Percentiles rank a stretch among this genome's conserved stretches.
Conservation (phyloP, 2,113 vertebrate species). For the Aythya baeri region DNA sequence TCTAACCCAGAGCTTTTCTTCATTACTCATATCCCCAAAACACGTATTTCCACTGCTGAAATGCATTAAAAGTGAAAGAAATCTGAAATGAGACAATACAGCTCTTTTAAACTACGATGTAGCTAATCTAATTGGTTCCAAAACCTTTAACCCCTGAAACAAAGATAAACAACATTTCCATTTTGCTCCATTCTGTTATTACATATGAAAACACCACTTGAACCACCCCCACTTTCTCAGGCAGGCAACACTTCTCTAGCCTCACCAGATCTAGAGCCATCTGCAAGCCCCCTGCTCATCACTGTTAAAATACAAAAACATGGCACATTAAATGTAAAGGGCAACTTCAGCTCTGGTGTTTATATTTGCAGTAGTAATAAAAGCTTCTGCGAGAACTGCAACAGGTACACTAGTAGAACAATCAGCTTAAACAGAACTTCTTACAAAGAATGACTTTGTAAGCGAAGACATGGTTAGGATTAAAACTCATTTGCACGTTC, state of each 20-base stretch:
- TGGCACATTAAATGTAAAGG: not conserved
- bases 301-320: not conserved
- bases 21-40: not conserved
- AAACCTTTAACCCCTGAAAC: not conserved
- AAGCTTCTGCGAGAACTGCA: not conserved
- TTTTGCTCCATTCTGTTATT: not conserved
- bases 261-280: not conserved
- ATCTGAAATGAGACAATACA: not conserved
- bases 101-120: not conserved
- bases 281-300: not conserved
- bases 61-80: not conserved
- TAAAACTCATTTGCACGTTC: not conserved
- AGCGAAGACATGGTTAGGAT: not conserved
- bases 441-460: not conserved
- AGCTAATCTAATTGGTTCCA: not conserved
- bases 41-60: not conserved
- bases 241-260: not conserved
- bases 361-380: not conserved
- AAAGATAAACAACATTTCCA: not conserved
- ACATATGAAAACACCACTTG: not conserved
- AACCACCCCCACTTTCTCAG: not conserved
- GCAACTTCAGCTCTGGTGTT: not conserved
- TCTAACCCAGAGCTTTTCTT: not conserved
- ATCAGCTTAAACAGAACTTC: not conserved
- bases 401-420: not conserved